Percentiles rank a stretch among this genome's conserved stretches.
Evolutionary conservation across 2,888 invertebrate genomes (phyloP).

Genomic region (Pyrrhosoma nymphula): DNA sequence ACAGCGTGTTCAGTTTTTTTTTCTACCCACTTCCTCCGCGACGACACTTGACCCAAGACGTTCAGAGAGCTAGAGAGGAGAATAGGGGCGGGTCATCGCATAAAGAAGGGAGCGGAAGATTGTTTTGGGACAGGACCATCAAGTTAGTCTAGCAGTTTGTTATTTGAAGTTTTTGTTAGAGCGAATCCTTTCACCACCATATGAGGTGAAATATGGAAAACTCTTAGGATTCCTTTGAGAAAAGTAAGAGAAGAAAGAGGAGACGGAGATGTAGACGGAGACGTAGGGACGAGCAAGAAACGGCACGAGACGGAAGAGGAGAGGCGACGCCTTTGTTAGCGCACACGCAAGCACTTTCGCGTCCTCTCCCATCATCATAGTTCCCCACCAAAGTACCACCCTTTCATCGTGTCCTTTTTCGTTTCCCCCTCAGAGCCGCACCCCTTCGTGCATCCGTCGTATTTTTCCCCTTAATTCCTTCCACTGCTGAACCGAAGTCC

Average conservation of each 20-base stretch:
- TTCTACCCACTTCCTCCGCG: not conserved
- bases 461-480: not conserved
- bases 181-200: constrained; percentile 45
- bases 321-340: constrained; percentile 24
- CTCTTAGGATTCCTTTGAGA: constrained; percentile 19
- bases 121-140: constrained; percentile 53
- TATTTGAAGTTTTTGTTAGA: constrained; percentile 55
- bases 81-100: not conserved
- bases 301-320: not conserved
- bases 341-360: constrained; percentile 53
- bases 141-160: constrained; percentile 49
- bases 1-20: not conserved
- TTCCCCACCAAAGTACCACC: not conserved
- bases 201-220: constrained; percentile 55
- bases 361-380: not conserved
- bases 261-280: not conserved
- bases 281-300: not conserved
- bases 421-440: not conserved
- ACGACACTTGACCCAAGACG: not conserved
- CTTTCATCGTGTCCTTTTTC: constrained; percentile 23
- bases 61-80: not conserved
- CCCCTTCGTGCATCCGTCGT: not conserved
- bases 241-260: too few relatives aligned
- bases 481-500: not conserved
- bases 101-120: not conserved